A percentile compares a stretch with the other conserved stretches of the same genome.
Evolutionary conservation across 2,888 invertebrate species (phyloP).

Genomic region (Lucinisca nassula): DNA sequence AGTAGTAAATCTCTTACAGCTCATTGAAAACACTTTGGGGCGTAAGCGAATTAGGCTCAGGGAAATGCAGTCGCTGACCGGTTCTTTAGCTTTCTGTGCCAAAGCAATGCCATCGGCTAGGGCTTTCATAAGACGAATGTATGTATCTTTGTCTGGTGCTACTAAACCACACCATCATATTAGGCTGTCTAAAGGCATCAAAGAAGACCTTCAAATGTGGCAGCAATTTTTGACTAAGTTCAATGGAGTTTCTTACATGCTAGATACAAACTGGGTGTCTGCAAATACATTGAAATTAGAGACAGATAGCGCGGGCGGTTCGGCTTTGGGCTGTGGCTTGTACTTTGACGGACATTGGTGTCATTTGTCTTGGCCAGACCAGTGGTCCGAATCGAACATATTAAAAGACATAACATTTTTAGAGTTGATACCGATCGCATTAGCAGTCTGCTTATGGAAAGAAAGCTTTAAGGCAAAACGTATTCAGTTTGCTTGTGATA

Average conservation of each 20-base stretch:
- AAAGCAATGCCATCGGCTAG: slow-evolving; percentile 17
- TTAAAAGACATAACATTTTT: slow-evolving; percentile 20
- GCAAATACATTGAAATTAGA: slow-evolving; percentile 11
- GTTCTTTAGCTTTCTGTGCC: slow-evolving; percentile 7
- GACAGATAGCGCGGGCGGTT: slow-evolving; percentile 44
- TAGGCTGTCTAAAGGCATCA: not conserved
- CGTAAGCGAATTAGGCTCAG: no score
- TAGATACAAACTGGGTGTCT: slow-evolving; percentile 9
- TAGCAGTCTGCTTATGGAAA: slow-evolving; percentile 19
- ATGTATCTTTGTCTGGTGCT: slow-evolving; percentile 19
- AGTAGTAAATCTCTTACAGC: no score
- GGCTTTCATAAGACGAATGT: slow-evolving; percentile 36
- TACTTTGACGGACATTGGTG: slow-evolving; percentile 1
- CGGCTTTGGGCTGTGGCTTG: not conserved
- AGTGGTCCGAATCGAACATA: not conserved
- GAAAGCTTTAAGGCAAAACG: not conserved
- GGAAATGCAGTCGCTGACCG: no score
- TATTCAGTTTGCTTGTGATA: slow-evolving; percentile 26
- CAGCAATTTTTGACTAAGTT: slow-evolving; percentile 5
- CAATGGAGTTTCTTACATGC: not conserved
- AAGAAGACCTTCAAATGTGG: slow-evolving; percentile 14
- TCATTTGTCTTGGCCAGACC: no score
- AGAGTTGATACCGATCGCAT: slow-evolving; percentile 11
- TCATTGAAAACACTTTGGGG: no score
- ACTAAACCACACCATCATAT: slow-evolving; percentile 14